Base-by-base conservation (phyloP, 2,797 vertebrate species). In the Nasua narica region DNA sequence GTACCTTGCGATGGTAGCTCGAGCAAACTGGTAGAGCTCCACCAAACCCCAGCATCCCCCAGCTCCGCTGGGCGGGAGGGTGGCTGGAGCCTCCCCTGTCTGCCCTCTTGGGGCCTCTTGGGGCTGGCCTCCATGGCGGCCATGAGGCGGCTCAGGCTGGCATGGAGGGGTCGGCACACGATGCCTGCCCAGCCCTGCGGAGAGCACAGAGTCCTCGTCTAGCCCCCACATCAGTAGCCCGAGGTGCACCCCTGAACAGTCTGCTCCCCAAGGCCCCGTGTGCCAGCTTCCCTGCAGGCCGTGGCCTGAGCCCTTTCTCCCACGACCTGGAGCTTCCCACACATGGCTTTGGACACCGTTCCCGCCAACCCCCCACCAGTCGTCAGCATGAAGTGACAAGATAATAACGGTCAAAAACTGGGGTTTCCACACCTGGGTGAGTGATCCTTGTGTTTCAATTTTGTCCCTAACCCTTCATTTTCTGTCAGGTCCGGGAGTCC, bases 101-200 rank as follows among this genome's bases (percentile, higher is more conserved):
- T 35, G 54, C 19, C 43, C 43, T 43, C 43, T 8, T 43, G 43
- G 43, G 43, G 43, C 43, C 58, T 58, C 29, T 23, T 3, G 15
- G 16, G 23, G 3, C 25, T 2, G 23, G 23, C 29, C 6, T 72
- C 32, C 1, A 0, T 6, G 52, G 7, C 50, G 40, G 32, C 60
- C 0, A 0, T 1, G 16, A 79, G 83, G 40, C 8, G 18, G 13
- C 72, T 18, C 52, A 35, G 6, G n/a, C 0, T 0, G 14, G 16
- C n/a, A 5, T 4, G 14, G 29, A 4, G 82, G 23, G 1, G 21
- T 32, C 48, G 23, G 40, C 5, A 9, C 0, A 0, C 29, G 5
- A 7, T 13, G 32, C 3, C 37, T 65, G 70, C 67, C 12, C 60
- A n/a, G 58, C 46, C 79, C 74, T 70, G 43, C 8, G 23, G 56